Conservation (phyloP, 2,113 vertebrate species). For the Manacus vitellinus region DNA sequence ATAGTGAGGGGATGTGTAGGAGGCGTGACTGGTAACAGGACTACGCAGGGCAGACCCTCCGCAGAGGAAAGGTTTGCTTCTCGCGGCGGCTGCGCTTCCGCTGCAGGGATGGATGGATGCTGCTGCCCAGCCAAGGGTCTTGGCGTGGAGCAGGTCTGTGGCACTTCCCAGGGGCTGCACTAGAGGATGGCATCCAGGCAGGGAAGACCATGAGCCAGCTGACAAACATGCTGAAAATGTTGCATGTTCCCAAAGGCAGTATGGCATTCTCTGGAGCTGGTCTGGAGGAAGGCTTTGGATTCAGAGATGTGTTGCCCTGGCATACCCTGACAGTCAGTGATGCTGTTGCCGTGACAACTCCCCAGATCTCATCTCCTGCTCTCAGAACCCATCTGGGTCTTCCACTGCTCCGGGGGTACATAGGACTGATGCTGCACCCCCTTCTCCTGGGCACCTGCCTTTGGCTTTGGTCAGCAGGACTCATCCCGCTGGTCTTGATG, state of each 20-base stretch:
- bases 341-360: background rate
- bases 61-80: background rate
- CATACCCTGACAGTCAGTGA: background rate
- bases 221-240: background rate
- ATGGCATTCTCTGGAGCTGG: background rate
- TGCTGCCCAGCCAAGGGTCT: background rate
- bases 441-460: background rate
- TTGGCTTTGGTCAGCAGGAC: background rate
- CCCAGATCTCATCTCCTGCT: background rate
- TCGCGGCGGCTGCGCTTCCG: accelerated
- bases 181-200: background rate
- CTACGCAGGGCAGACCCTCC: background rate
- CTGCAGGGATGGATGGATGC: background rate
- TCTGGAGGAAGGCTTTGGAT: background rate
- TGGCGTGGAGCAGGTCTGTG: accelerated
- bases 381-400: background rate
- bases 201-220: background rate
- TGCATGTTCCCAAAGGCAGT: background rate
- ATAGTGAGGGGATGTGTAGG: background rate
- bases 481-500: background rate
- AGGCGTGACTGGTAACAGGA: background rate
- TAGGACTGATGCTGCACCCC: background rate
- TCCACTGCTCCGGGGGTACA: too few species aligned
- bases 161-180: accelerated
- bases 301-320: background rate